Evolutionary conservation across 2,113 vertebrate genomes (phyloP).

Genomic region (Strix uralensis): DNA sequence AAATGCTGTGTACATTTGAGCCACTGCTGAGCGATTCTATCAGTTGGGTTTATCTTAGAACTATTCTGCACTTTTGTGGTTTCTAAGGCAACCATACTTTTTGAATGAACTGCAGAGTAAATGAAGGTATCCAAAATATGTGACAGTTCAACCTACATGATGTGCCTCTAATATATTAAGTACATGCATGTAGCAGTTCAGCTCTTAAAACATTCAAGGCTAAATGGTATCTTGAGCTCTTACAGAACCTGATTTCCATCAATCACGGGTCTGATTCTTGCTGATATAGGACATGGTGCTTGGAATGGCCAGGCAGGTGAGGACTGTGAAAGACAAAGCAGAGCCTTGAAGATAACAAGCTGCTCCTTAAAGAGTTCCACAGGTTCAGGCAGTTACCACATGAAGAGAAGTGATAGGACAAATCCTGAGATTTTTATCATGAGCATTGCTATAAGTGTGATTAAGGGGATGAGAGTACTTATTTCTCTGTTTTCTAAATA

Average conservation of each 20-base stretch:
- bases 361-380: not conserved
- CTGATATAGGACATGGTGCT: not conserved
- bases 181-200: not conserved
- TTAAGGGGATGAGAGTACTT: not conserved
- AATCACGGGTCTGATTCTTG: not conserved
- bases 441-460: not conserved
- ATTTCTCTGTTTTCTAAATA: not conserved
- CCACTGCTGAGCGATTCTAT: conserved; percentile 23
- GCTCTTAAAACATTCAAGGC: not conserved
- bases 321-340: not conserved
- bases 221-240: not conserved
- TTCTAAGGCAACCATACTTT: conserved; percentile 55
- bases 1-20: not conserved
- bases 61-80: conserved; percentile 40
- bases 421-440: not conserved
- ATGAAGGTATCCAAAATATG: conserved; percentile 42
- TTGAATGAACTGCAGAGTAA: conserved; percentile 47
- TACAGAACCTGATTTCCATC: not conserved
- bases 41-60: conserved; percentile 16
- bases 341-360: not conserved
- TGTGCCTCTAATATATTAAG: not conserved
- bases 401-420: not conserved
- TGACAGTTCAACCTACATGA: not conserved
- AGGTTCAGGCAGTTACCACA: not conserved
- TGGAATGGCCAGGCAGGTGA: not conserved